Evolutionary conservation across 2,797 vertebrate genomes (phyloP).

Genomic region (Enoplosus armatus): DNA sequence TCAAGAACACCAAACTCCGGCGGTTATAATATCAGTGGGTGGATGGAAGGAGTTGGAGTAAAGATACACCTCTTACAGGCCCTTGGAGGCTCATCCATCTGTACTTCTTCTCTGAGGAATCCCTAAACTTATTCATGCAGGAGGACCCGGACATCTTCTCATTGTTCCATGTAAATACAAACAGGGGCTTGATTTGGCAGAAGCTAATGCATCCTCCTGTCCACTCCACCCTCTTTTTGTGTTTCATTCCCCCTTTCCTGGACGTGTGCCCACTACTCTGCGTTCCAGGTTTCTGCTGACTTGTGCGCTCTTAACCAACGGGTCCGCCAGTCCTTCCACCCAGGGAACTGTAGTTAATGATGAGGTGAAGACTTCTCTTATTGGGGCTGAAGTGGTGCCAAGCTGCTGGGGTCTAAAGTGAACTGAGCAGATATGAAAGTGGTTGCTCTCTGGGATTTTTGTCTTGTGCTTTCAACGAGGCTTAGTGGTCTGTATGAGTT

Average conservation of each 20-base stretch:
- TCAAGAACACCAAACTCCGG: conserved; percentile 20
- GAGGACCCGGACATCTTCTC: conserved; percentile 76
- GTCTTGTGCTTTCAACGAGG: conserved; percentile 34
- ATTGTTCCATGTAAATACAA: conserved; percentile 77
- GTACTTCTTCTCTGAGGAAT: conserved; percentile 83
- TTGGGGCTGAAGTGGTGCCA: conserved; percentile 40
- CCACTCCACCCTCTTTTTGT: conserved; percentile 16
- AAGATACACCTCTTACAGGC: conserved; percentile 75
- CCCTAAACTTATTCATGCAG: conserved; percentile 81
- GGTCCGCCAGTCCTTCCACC: conserved; percentile 16
- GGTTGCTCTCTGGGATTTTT: conserved; percentile 27
- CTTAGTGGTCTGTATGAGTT: conserved; percentile 30
- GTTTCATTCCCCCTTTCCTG: conserved; percentile 27
- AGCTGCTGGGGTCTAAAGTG: conserved; percentile 34
- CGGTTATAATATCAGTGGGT: conserved; percentile 49
- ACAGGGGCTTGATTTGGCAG: conserved; percentile 48
- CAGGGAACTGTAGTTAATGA: conserved; percentile 44
- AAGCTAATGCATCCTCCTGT: conserved; percentile 31
- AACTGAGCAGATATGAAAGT: conserved; percentile 35
- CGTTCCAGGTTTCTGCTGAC: conserved; percentile 42
- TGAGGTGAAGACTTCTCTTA: conserved; percentile 48
- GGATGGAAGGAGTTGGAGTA: conserved; percentile 71
- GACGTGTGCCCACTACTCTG: conserved; percentile 14
- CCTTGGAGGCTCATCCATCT: conserved; percentile 84
- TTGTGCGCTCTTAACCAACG: conserved; percentile 4